Conservation (phyloP, 2,113 vertebrate genomes). For the Sander vitreus region DNA sequence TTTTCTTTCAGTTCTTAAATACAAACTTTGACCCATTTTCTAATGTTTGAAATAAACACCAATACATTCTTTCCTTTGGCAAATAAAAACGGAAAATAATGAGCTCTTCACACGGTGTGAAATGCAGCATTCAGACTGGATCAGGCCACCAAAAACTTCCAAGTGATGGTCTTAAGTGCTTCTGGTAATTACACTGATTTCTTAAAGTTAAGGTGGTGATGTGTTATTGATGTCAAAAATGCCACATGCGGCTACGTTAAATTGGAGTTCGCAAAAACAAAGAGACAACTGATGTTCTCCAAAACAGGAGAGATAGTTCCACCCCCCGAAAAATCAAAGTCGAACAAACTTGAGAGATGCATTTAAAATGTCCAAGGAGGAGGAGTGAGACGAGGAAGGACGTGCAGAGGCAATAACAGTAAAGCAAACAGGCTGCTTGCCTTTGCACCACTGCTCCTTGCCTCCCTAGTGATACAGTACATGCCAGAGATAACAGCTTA, state of each 20-base stretch:
- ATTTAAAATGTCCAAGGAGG: constrained; percentile 49
- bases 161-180: constrained; percentile 13
- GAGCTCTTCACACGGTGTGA: constrained; percentile 7
- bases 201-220: neutral
- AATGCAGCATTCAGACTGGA: constrained; percentile 11
- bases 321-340: constrained; percentile 5
- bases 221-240: constrained; percentile 23
- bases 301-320: neutral
- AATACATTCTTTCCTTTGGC: neutral
- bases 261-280: neutral
- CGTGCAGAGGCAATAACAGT: constrained; percentile 73
- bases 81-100: constrained; percentile 6
- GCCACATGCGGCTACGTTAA: constrained; percentile 25
- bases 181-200: constrained; percentile 44
- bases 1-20: neutral
- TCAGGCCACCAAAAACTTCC: constrained; percentile 17
- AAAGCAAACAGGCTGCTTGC: constrained; percentile 74
- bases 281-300: neutral
- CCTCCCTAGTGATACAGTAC: constrained; percentile 70
- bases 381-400: constrained; percentile 63
- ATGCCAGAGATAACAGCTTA: constrained; percentile 81
- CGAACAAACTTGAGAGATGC: constrained; percentile 32
- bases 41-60: constrained; percentile 5
- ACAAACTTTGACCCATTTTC: constrained; percentile 21
- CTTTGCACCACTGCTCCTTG: constrained; percentile 67